Base-by-base conservation (phyloP, 30 jellyfish, hydroid and myxozoan genomes). In the Catostylus mosaicus region DNA sequence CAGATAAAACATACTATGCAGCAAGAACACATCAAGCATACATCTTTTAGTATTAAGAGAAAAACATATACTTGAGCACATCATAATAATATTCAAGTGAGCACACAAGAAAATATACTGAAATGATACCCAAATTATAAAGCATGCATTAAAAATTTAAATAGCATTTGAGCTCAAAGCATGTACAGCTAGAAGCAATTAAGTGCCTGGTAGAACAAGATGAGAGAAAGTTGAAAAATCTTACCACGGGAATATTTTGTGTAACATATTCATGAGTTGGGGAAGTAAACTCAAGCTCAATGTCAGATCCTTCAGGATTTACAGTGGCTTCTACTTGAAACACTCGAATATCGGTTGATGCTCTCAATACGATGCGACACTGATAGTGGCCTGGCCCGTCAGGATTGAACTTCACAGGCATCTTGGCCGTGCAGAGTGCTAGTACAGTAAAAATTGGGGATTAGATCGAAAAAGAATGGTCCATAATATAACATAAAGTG, bases 381-480 rank as follows among this genome's bases (percentile, higher is more conserved):
- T 78, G 87, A 88, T 94, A 94, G 57, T 94, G 97, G 3, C 99
- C 99, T 35, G 97, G 97, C 24, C 88, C 88, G 27, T 82, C 93
- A 52, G 99, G 96, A 40, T 37, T 51, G 36, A 94, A 71, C 24
- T 81, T 54, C 30, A 94, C 87, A 0, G 99, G 99, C 52, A 94
- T 30, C 45, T 54, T 78, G 0, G 94, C 88, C 2, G 87, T 80
- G 62, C 80, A 87, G 40, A 36, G 35, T 32, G 66, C 97, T 88
- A 56, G 11, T n/a, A n/a, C n/a, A n/a, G n/a, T n/a, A n/a, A n/a
- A n/a, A n/a, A n/a, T n/a, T n/a, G 35, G 61, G 24, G 9, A 33
- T 45, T 34, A 10, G 19, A 46, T 35, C 6, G 56, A 18, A 29
- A 51, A 12, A 74, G 8, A 74, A 59, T 6, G 30, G 59, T 1